Evolutionary conservation across 1,140 invertebrate genomes (phyloP).

Genomic region (Pygmarrhopalites habei): DNA sequence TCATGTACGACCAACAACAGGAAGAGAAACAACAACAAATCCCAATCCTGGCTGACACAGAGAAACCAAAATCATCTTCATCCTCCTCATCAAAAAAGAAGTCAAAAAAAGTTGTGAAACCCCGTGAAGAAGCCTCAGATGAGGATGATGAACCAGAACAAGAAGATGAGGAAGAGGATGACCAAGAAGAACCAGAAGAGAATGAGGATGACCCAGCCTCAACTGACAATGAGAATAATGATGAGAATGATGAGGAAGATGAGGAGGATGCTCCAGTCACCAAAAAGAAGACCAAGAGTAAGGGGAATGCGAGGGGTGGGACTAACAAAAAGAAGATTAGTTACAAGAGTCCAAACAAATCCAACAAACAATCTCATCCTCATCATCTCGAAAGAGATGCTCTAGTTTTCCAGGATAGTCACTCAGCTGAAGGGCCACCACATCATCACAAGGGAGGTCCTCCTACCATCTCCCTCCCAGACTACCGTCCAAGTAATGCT

Average conservation of each 20-base stretch:
- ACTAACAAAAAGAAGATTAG: constrained; percentile 1
- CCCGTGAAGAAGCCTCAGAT: neutral
- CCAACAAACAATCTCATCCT: neutral
- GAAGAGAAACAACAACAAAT: neutral
- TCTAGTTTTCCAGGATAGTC: neutral
- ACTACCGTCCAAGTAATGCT: constrained; percentile 2
- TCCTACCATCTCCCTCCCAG: neutral
- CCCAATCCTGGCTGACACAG: neutral
- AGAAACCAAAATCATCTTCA: no score
- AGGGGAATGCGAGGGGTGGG: neutral
- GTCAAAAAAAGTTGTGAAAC: neutral
- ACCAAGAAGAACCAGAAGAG: constrained; percentile 3
- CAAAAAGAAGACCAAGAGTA: neutral
- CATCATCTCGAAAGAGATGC: neutral
- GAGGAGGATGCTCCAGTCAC: neutral
- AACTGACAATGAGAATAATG: neutral
- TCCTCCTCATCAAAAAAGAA: no score
- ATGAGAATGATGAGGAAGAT: neutral
- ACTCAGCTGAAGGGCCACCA: neutral
- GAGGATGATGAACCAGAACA: constrained; percentile 8
- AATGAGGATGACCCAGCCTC: neutral
- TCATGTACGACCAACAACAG: neutral
- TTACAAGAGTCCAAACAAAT: neutral
- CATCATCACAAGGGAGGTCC: neutral
- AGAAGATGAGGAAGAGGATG: neutral